Conservation (phyloP, 37 sponge, comb jelly and placozoan genomes). For the Cliona cf. orientalis region DNA sequence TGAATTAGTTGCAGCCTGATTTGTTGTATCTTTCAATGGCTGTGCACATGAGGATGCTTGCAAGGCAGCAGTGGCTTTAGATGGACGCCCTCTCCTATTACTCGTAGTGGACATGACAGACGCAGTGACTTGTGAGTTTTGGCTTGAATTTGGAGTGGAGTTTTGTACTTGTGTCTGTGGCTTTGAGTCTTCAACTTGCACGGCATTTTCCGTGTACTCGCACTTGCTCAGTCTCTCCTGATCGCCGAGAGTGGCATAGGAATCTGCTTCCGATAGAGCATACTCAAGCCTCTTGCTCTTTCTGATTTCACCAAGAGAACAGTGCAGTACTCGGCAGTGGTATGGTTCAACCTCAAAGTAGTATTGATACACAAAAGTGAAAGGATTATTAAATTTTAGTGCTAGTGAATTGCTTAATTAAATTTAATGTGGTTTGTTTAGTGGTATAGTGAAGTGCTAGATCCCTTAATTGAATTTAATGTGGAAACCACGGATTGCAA, state of each 20-base stretch:
- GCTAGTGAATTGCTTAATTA: neutral
- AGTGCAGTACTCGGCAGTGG: neutral
- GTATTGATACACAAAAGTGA: neutral
- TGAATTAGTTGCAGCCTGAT: too few relatives aligned
- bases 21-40: too few relatives aligned
- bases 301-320: neutral
- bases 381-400: neutral
- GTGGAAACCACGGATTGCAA: too few relatives aligned
- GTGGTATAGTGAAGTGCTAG: neutral
- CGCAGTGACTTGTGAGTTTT: too few relatives aligned
- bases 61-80: too few relatives aligned
- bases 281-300: constrained; percentile 3
- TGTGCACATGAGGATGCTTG: too few relatives aligned
- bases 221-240: constrained; percentile 42
- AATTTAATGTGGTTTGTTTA: neutral
- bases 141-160: too few relatives aligned
- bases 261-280: constrained; percentile 49
- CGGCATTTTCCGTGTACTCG: constrained; percentile 11
- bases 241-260: neutral
- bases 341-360: constrained; percentile 35
- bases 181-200: neutral
- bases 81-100: too few relatives aligned
- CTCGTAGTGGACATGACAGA: too few relatives aligned
- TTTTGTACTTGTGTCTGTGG: too few relatives aligned
- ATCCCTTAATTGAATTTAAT: neutral